phyloP scores from a whole-genome alignment of 2,113 vertebrate species.

The Octodon degus region DNA sequence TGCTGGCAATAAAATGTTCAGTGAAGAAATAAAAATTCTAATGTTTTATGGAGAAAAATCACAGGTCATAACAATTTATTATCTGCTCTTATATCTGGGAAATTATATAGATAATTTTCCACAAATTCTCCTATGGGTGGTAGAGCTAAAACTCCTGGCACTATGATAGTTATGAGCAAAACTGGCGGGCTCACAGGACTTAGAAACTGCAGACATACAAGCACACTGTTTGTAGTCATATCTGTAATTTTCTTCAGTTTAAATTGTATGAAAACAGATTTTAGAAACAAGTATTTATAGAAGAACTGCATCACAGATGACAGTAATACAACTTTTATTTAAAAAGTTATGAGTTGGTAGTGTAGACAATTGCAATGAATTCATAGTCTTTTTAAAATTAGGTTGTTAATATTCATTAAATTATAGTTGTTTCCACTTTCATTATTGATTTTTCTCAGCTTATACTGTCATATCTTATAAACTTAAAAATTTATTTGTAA shows the following conservation, averaged over 20 bases:
- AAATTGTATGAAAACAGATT: slow-evolving; percentile 42
- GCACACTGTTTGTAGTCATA: slow-evolving; percentile 14
- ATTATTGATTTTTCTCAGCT: slow-evolving; percentile 50
- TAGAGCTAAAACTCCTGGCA: slow-evolving; percentile 58
- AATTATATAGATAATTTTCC: slow-evolving; percentile 66
- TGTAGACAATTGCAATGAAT: neutral
- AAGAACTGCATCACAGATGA: slow-evolving; percentile 28
- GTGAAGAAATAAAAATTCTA: slow-evolving; percentile 52
- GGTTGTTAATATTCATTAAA: slow-evolving; percentile 58
- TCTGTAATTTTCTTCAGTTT: slow-evolving; percentile 53
- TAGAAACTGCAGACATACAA: slow-evolving; percentile 53
- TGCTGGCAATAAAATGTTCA: neutral
- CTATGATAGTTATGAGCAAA: slow-evolving; percentile 52
- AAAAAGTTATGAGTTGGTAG: slow-evolving; percentile 46
- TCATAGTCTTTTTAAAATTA: neutral
- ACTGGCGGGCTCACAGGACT: slow-evolving; percentile 37
- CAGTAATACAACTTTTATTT: neutral
- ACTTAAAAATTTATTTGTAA: slow-evolving; percentile 71
- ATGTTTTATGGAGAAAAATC: neutral
- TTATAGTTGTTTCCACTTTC: slow-evolving; percentile 49
- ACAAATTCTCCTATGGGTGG: slow-evolving; percentile 55
- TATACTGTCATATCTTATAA: slow-evolving; percentile 55
- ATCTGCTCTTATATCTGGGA: slow-evolving; percentile 55
- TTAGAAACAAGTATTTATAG: neutral
- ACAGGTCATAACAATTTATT: slow-evolving; percentile 47